Evolutionary conservation across 2,113 vertebrate species (phyloP), one percentile per base, ranked within the genome.

Genomic region (Cygnus atratus): DNA sequence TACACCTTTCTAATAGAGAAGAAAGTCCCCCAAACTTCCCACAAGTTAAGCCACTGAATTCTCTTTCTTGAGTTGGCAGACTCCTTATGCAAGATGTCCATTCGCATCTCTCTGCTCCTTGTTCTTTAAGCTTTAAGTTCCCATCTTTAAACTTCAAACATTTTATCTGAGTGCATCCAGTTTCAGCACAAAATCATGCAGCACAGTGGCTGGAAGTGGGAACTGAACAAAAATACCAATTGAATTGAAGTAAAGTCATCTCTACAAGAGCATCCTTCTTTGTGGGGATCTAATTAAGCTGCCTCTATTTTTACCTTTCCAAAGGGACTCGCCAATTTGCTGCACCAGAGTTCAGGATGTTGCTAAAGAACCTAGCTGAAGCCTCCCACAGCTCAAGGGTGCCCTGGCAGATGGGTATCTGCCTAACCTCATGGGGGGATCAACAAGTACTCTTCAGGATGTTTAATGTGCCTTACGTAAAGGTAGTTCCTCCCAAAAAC

Each of bases 401-500:
- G 62, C 46, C 83, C 57, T 26, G 11, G 83, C 50, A 68, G 57
- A 43, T 20, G 28, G 13, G n/a, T 2, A 58, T 52, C 72, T 75
- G 52, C 35, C 52, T n/a, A 9, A 39, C n/a, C 33, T 75, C 58
- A 8, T 1, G 28, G 58, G 24, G 44, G 52, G 74, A 81, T 67
- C 14, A 66, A 48, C 44, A 54, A 50, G 4, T 39, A 52, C 57
- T n/a, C 43, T 81, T 55, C 26, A 84, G 77, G 68, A 75, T 81
- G 57, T 18, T 61, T 26, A 25, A 57, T 2, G 29, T n/a, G 54
- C 39, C 41, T 88, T 52, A 57, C 0, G 0, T 59, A 68, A 70
- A 66, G 43, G 46, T 73, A 95, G 84, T 20, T 95, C 89, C 84
- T 89, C 87, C 83, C 67, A 68, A 85, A 94, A 87, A n/a, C 39